These are phyloP conservation scores for Chunga burmeisteri DNA, from an alignment of 2,113 vertebrate genomes.

Conservation along the genomic window DNA sequence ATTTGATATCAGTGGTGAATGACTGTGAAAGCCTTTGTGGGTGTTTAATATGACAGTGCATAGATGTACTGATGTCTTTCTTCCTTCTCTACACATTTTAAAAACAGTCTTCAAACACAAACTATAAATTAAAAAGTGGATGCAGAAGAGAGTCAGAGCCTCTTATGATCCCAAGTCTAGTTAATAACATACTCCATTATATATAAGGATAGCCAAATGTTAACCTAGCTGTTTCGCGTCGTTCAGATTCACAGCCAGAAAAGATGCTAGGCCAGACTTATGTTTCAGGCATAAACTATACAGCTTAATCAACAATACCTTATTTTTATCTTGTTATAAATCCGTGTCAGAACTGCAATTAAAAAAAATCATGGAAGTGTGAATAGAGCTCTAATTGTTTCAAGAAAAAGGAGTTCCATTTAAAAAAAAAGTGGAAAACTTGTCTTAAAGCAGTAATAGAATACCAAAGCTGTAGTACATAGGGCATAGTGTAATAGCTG, in stretches of 20 bases:
- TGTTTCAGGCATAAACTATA: not conserved
- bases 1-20: not conserved
- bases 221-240: not conserved
- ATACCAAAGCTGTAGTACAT: not conserved
- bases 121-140: not conserved
- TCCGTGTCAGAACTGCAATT: not conserved
- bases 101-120: not conserved
- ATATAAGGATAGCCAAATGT: not conserved
- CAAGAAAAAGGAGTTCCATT: not conserved
- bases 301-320: not conserved
- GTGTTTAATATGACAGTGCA: not conserved
- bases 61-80: not conserved
- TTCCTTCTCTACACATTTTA: not conserved
- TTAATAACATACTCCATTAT: not conserved
- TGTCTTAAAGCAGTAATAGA: not conserved
- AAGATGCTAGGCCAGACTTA: not conserved
- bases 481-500: not conserved
- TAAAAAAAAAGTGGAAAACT: not conserved
- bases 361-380: not conserved
- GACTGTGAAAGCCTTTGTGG: not conserved
- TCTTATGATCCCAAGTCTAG: not conserved
- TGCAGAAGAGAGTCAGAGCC: not conserved
- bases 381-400: not conserved
- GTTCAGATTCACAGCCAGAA: not conserved
- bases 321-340: not conserved